Evolutionary conservation across 1,140 invertebrate species (phyloP), one percentile per base, ranked within the genome.

Genomic region (Venturia canescens): DNA sequence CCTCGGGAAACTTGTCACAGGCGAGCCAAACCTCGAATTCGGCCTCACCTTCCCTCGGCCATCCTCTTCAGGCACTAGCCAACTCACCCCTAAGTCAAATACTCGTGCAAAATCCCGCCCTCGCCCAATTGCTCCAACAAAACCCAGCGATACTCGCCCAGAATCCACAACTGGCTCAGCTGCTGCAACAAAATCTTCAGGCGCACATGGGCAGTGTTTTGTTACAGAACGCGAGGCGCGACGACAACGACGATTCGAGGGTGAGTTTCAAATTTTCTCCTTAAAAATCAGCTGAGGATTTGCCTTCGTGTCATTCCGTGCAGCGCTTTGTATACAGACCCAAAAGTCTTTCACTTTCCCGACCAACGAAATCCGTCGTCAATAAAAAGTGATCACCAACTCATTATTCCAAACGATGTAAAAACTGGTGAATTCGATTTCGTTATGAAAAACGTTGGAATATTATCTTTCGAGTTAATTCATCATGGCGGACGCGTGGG

Each of bases 101-200:
- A 27, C 79, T 92, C 18, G 87, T 90, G 13, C 90, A 91, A 38
- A 91, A 91, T 79, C 90, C 90, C 0, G 90, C 90, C 0, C 71
- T 92, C 50, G 90, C 90, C 21, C 91, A 92, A 80, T 79, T 92
- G 9, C 66, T 92, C 13, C 91, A 92, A 60, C 89, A 90, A 50
- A 90, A 91, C 71, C 91, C 91, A 0, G 83, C 90, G 18, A 91
- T 91, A 27, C 79, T 91, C 18, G 83, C 88, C 13, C 90, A 91
- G 66, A 91, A 91, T 82, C 90, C 90, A 0, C 90, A 91, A 44
- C 72, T 92, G 70, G 89, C 90, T 3, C 91, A 91, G 76, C 81
- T 92, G 50, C 77, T 91, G 18, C 91, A 91, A 67, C 90, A 92
- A 84, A 91, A 90, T 85, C 86, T 92, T 31, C 90, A 91, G 77